A percentile compares a stretch with the other conserved stretches of the same genome.
Evolutionary conservation across 53 echinoderm and acorn worm species (phyloP).

Genomic region (Glandiceps talaboti): DNA sequence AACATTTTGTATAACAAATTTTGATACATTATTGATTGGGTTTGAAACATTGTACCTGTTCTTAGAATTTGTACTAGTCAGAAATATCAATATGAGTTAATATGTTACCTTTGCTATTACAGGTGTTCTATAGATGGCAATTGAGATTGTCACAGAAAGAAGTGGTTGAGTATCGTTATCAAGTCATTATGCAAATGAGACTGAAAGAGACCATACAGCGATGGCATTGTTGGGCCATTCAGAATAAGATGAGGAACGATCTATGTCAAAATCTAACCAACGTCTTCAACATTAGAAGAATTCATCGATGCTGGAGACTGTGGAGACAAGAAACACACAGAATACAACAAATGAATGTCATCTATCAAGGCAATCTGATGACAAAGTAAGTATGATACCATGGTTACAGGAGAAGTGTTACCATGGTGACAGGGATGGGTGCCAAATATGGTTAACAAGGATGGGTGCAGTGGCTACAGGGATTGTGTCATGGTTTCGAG

Average conservation of each 20-base stretch:
- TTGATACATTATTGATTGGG: too few species aligned
- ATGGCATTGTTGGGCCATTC: not conserved
- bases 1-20: too few species aligned
- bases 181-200: not conserved
- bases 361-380: not conserved
- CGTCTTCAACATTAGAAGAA: not conserved
- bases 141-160: not conserved
- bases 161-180: not conserved
- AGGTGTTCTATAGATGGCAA: not conserved
- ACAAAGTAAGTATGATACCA: not conserved
- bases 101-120: too few species aligned
- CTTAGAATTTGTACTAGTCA: too few species aligned
- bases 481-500: too few species aligned
- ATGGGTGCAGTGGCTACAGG: too few species aligned
- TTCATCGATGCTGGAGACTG: not conserved
- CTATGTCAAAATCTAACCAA: not conserved
- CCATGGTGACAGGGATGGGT: too few species aligned
- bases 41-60: too few species aligned
- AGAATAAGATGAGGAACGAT: not conserved
- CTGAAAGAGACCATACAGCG: not conserved
- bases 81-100: too few species aligned
- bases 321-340: not conserved
- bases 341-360: not conserved
- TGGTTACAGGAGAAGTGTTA: too few species aligned
- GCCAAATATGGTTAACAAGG: too few species aligned